phyloP scores from a whole-genome alignment of 2,888 invertebrate genomes.

The Pyrocoelia pectoralis region DNA sequence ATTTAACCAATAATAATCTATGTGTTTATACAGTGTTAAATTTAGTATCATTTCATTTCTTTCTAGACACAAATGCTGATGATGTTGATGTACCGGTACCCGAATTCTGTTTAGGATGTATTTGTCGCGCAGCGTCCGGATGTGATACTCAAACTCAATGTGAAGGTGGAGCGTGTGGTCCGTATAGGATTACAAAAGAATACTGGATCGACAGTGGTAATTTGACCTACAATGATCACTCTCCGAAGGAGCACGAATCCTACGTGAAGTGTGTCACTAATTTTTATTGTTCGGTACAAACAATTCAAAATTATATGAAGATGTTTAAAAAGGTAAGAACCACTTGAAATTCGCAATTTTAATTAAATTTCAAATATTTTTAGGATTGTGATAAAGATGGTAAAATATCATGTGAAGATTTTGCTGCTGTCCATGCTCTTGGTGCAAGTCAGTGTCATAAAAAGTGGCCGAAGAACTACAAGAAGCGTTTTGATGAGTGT shows the following conservation, averaged over 20 bases:
- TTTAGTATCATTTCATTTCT: neutral
- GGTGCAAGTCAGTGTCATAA: neutral
- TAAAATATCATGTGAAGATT: neutral
- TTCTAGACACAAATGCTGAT: neutral
- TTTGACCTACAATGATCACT: neutral
- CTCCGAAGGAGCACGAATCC: neutral
- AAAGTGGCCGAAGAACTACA: neutral
- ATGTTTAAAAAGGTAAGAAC: neutral
- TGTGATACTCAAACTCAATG: neutral
- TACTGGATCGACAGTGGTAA: constrained; percentile 6
- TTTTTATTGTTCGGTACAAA: constrained; percentile 7
- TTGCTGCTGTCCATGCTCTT: neutral
- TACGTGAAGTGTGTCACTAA: constrained; percentile 4
- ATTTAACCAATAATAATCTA: too few species aligned
- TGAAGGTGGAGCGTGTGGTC: neutral
- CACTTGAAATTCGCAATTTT: neutral
- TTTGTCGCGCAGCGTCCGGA: neutral
- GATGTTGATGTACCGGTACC: neutral
- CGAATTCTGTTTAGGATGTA: neutral
- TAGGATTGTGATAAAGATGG: constrained; percentile 1
- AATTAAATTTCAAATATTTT: neutral
- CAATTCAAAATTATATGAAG: neutral
- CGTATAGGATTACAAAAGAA: neutral
- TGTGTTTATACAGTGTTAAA: too few species aligned
- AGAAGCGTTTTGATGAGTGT: neutral